Evolutionary conservation across 2,888 invertebrate species (phyloP).

Genomic region (Drosophila melanosoma): DNA sequence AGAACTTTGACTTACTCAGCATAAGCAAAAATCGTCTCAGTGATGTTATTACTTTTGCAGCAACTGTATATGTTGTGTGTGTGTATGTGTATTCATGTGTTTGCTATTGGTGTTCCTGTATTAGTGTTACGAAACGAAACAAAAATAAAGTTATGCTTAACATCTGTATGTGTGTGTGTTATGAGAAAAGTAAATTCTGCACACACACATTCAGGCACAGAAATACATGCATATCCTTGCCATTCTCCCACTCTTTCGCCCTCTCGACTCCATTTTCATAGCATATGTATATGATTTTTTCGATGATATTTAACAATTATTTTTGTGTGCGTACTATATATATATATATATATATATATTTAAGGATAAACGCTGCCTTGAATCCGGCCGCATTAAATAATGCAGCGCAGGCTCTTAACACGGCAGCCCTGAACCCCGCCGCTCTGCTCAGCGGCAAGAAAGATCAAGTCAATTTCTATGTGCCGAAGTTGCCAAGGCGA

Average conservation of each 20-base stretch:
- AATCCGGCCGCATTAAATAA: constrained; percentile 79
- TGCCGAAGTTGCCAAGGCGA: constrained; percentile 80
- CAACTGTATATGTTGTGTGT: neutral
- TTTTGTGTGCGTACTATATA: constrained; percentile 22
- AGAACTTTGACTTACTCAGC: too few relatives aligned
- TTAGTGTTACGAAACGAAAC: neutral
- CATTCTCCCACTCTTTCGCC: neutral
- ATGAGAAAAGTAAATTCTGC: neutral
- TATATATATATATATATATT: constrained; percentile 47
- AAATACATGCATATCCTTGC: neutral
- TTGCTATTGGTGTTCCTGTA: neutral
- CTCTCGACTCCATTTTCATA: constrained; percentile 6
- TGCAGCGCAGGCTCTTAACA: constrained; percentile 79
- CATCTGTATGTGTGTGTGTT: neutral
- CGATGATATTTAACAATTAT: constrained; percentile 18
- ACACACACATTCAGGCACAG: neutral
- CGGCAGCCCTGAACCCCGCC: constrained; percentile 80
- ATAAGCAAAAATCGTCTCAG: neutral
- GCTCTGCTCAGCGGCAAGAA: constrained; percentile 79
- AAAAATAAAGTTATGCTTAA: neutral
- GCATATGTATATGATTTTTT: constrained; percentile 15
- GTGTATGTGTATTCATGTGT: neutral
- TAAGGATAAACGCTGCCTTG: constrained; percentile 79
- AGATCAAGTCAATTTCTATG: constrained; percentile 82
- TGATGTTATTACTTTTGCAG: neutral